Evolutionary conservation across 2,888 invertebrate genomes (phyloP), one percentile per base, ranked within the genome.

Genomic region (Drosophila sordidula): DNA sequence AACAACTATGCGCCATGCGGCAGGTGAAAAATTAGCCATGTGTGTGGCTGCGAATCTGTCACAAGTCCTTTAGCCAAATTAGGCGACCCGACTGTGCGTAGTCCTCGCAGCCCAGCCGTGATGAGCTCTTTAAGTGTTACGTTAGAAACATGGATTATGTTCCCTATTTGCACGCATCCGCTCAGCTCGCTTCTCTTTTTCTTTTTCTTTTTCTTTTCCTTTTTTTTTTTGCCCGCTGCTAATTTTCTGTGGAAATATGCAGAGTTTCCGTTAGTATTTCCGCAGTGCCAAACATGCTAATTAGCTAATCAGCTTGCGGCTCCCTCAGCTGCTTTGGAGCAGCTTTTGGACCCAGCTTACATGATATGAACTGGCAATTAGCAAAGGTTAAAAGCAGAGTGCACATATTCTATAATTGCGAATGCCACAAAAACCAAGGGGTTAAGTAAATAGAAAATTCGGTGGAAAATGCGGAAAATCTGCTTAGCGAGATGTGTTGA

Each of bases 261-360:
- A 34, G 41, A 14, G 46, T 41, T 56, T 45, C 50, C 14, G 32
- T 39, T 18, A 16, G 52, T 8, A 26, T 65, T 72, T 61, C 41
- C 32, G 34, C 41, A 9, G 34, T 44, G 12, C 12, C 22, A 52
- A 47, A 39, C 38, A 59, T 76, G 59, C 52, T 51, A 66, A 76
- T 76, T 71, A 74, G 74, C 46, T 66, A 71, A 74, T 71, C 61
- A 66, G 61, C 61, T 66, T 58, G 61, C n/a, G 70, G 55, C 39
- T 16, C 8, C 16, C 9, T 34, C 26, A 29, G 9, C 6, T 41
- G 29, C 16, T 12, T 14, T 38, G 3, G 18, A 11, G 32, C 16
- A 12, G 38, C 34, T 54, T 47, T 25, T 12, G n/a, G 2, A 4
- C 3, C 29, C 3, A 6, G 12, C 45, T 14, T 6, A 45, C 26